Evolutionary conservation across 2,888 invertebrate species (phyloP), one percentile per base, ranked within the genome.

Genomic region (Crossocerus cetratus): DNA sequence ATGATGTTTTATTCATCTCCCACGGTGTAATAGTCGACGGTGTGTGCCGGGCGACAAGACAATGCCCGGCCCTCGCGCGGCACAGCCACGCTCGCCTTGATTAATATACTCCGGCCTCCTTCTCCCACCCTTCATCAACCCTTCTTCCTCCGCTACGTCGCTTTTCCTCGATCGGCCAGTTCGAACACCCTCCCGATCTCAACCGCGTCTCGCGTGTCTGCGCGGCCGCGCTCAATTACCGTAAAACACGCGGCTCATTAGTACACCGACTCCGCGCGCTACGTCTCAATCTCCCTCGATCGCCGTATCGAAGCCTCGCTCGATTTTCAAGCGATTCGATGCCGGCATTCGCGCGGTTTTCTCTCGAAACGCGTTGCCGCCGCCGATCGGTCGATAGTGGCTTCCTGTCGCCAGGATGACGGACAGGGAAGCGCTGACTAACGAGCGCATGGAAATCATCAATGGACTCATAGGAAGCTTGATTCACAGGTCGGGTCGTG

Each of bases 141-240:
- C 32, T 11, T 32, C 32, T 32, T 8, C 32, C 8, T 2, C 32
- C 11, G 5, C 8, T 1, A 1, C 32, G 3, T 32, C 4, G 32
- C 8, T 32, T 32, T 11, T 32, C 32, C 11, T 32, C 32, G 5
- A 32, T 32, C 32, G 32, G 61, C n/a, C 54, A 60, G 65, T 72
- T 68, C 32, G 63, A 21, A 60, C 59, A 56, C 58, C 32, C 56
- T 21, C 56, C 11, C 32, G 32, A 42, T 63, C 32, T 32, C 11
- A 4, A 8, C 32, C 45, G 20, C 49, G 60, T 57, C 42, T 49
- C 16, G 1, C 45, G 66, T 8, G 20, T 16, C 23, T 16, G 45
- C 45, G 56, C 64, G 54, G 65, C 65, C 61, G 65, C 45, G 73
- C 65, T 60, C 72, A 68, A 68, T 74, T 67, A 68, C 64, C 53